Evolutionary conservation across 2,888 invertebrate species (phyloP).

Genomic region (Acleris literana): DNA sequence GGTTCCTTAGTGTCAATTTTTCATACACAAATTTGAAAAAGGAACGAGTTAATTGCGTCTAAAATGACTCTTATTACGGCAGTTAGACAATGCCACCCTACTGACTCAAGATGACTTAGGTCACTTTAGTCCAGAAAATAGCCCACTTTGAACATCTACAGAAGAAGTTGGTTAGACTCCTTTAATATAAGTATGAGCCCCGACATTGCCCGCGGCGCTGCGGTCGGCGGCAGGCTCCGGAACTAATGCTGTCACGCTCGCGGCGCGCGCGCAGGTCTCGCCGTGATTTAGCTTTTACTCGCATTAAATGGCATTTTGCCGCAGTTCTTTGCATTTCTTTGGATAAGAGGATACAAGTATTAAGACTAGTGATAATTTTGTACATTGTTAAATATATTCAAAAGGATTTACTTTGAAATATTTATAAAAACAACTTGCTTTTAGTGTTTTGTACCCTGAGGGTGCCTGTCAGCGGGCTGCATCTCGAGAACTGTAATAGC

Average conservation of each 20-base stretch:
- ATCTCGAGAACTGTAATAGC: no score
- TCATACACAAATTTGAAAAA: no score
- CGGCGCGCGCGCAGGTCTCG: slow-evolving; percentile 39
- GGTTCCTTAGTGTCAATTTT: no score
- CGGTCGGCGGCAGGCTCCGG: slow-evolving; percentile 54
- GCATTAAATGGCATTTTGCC: slow-evolving; percentile 8
- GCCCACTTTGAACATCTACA: background rate
- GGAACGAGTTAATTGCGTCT: no score
- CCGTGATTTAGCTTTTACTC: slow-evolving; percentile 9
- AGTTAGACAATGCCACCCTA: no score
- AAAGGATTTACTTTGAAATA: no score
- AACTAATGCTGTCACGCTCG: slow-evolving; percentile 64
- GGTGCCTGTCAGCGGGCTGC: no score
- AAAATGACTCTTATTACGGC: no score
- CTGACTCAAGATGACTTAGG: no score
- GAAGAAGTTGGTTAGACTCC: background rate
- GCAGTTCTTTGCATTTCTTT: background rate
- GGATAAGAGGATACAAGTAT: background rate
- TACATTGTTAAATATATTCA: background rate
- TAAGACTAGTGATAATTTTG: background rate
- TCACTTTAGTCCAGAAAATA: no score
- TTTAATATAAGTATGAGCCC: slow-evolving; percentile 1
- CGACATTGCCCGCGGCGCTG: slow-evolving; percentile 45
- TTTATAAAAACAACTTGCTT: no score
- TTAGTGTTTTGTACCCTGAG: no score